A percentile compares a stretch with the other conserved stretches of the same genome.
These are phyloP conservation scores for Cheilosia pagana DNA, from an alignment of 2,888 invertebrate species.

Conservation along the genomic window DNA sequence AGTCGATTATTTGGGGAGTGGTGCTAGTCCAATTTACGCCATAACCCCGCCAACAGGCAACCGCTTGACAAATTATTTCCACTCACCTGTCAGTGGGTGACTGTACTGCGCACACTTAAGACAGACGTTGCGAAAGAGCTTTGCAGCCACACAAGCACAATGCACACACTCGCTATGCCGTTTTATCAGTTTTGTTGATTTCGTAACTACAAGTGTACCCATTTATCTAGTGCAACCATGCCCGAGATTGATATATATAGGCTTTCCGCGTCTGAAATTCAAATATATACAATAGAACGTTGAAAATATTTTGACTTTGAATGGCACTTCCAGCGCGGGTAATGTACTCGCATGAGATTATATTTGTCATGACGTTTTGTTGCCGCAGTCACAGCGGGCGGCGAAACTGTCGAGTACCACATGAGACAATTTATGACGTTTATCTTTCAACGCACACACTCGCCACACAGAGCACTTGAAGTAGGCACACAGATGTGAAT, in stretches of 20 bases:
- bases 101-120: constrained; percentile 17
- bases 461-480: not conserved
- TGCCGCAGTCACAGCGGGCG: not conserved
- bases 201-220: constrained; percentile 65
- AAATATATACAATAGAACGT: not conserved
- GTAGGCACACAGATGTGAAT: not conserved
- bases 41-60: not conserved
- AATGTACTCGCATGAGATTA: constrained; percentile 67
- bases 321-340: constrained; percentile 68
- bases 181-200: constrained; percentile 52
- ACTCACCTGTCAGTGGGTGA: constrained; percentile 25
- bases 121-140: constrained; percentile 37
- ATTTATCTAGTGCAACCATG: constrained; percentile 48
- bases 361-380: constrained; percentile 46
- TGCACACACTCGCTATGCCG: constrained; percentile 9
- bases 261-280: constrained; percentile 30
- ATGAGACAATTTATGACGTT: constrained; percentile 58
- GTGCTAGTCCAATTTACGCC: not conserved
- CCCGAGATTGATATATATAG: constrained; percentile 29
- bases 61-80: constrained; percentile 25
- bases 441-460: constrained; percentile 31
- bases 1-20: not conserved
- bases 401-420: constrained; percentile 5
- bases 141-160: constrained; percentile 19
- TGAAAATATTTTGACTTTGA: constrained; percentile 52